Conservation (phyloP, 2,888 invertebrate species). For the Emesis russula region DNA sequence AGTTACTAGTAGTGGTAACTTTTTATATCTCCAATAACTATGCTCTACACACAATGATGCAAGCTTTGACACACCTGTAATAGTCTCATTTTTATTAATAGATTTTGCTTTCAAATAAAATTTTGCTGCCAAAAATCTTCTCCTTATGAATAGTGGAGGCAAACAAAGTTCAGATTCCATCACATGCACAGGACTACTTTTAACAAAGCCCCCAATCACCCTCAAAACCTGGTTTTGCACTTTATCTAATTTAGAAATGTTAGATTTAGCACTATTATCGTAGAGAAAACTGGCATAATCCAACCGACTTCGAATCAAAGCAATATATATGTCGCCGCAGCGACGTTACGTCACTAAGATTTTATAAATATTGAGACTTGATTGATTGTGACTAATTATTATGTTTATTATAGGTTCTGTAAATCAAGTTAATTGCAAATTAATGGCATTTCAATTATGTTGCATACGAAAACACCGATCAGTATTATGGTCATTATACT, state of each 20-base stretch:
- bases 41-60: not conserved
- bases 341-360: not conserved
- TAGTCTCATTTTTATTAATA: not conserved
- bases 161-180: conserved; percentile 67
- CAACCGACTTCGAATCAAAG: not conserved
- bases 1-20: not conserved
- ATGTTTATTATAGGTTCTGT: too few species aligned
- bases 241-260: conserved; percentile 49
- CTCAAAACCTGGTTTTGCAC: conserved; percentile 63
- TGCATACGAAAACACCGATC: too few species aligned
- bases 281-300: conserved; percentile 53
- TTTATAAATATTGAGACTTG: too few species aligned
- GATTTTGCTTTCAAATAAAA: conserved; percentile 30
- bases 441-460: too few species aligned
- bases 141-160: conserved; percentile 38
- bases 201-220: conserved; percentile 62
- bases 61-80: not conserved
- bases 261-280: conserved; percentile 43
- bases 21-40: conserved; percentile 1
- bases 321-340: not conserved
- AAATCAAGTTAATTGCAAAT: too few species aligned
- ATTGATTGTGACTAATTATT: too few species aligned
- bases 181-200: conserved; percentile 63
- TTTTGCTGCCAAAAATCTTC: conserved; percentile 46
- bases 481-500: too few species aligned